Percentiles rank a stretch among this genome's conserved stretches.
phyloP scores from a whole-genome alignment of 2,888 invertebrate species.

The Antitype chi region DNA sequence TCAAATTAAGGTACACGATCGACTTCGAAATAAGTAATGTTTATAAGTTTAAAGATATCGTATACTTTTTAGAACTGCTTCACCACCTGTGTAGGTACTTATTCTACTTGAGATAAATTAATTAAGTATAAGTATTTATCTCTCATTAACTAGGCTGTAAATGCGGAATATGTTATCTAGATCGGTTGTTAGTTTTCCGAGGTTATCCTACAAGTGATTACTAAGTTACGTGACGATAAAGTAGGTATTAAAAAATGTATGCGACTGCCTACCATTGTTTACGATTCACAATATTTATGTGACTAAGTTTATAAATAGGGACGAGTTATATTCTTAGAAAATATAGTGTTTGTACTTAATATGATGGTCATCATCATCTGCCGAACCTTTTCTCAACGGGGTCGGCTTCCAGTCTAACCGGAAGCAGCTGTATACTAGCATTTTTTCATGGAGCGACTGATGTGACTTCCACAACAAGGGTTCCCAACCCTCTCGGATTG shows the following conservation, averaged over 20 bases:
- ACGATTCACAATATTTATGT: constrained; percentile 17
- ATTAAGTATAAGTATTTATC: constrained; percentile 12
- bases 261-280: constrained; percentile 30
- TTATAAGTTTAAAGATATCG: no score
- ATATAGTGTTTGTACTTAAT: not conserved
- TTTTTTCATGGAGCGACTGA: no score
- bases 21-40: no score
- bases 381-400: no score
- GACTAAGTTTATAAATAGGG: constrained; percentile 1
- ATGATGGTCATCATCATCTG: not conserved
- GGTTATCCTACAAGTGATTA: constrained; percentile 46
- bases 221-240: constrained; percentile 4
- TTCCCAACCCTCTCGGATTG: no score
- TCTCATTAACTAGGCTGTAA: constrained; percentile 9
- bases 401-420: no score
- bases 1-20: no score
- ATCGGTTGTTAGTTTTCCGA: constrained; percentile 43
- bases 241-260: constrained; percentile 23
- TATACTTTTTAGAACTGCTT: no score
- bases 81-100: not conserved
- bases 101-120: constrained; percentile 4
- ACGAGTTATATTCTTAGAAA: not conserved
- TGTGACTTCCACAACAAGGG: no score
- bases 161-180: constrained; percentile 51
- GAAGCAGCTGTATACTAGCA: no score